Evolutionary conservation across 2,888 invertebrate species (phyloP), one percentile per base, ranked within the genome.

Genomic region (Yponomeuta sedellus): DNA sequence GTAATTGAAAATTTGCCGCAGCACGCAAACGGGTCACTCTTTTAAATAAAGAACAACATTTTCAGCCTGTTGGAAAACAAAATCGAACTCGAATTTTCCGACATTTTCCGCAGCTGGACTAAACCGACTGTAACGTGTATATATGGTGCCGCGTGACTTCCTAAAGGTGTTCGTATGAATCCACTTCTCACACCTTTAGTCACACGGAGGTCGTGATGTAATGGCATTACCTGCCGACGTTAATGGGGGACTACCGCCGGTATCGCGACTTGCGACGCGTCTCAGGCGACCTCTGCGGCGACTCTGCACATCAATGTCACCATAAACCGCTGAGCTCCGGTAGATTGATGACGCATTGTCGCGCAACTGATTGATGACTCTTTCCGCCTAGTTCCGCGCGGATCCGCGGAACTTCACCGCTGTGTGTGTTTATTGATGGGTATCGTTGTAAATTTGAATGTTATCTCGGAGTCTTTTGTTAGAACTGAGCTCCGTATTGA

Each of bases 321-420:
- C 69, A 70, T 67, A 66, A 66, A 52, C 44, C 44, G 69, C 72
- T 72, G 70, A 73, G 44, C 28, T 19, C 59, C 19, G 25, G 73
- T 73, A 79, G 77, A 83, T 82, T 77, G 79, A 82, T 81, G 80
- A 78, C 76, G 75, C 76, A 79, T 80, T 83, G 78, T 81, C 79
- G 77, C 76, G 74, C 71, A 69, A 67, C 57, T 83, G 83, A 85
- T 82, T 78, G 82, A 85, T 82, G 75, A 74, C 69, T 71, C 71
- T 75, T 74, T 71, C 68, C 69, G 67, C 68, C 44, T 62, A 52
- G 63, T 63, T 63, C 44, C 28, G 28, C 10, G n/a, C 22, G 25
- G 59, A 28, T 39, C 62, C 62, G 62, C 62, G 20, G 22, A 59
- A 25, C 62, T 62, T 34, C 16, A n/a, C 62, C 62, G 34, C 25